Percentiles rank a stretch among this genome's conserved stretches.
Conservation (phyloP, 2,888 invertebrate genomes). For the Ariolimax columbianus region DNA sequence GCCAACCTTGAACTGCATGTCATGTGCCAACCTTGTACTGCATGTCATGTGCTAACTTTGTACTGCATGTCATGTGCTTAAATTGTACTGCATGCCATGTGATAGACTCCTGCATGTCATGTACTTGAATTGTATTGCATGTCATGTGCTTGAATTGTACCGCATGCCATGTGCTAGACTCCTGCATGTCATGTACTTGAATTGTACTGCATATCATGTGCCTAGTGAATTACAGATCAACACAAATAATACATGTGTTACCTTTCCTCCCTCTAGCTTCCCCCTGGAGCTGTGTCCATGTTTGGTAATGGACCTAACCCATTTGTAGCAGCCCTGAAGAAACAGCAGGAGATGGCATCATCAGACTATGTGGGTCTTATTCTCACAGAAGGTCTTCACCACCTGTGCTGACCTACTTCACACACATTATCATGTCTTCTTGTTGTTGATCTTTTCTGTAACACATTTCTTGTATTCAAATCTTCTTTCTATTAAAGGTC, state of each 20-base stretch:
- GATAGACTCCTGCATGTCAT: too few relatives aligned
- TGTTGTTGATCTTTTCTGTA: background rate
- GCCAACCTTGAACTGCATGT: background rate
- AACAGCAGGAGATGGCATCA: constrained; percentile 59
- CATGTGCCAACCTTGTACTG: background rate
- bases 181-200: too few relatives aligned
- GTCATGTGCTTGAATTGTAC: background rate
- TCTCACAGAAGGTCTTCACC: background rate
- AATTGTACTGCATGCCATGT: too few relatives aligned
- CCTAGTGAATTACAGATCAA: background rate
- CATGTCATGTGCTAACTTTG: background rate
- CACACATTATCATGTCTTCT: constrained; percentile 27
- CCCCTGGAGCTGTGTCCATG: constrained; percentile 76
- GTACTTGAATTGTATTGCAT: background rate
- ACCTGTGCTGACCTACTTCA: constrained; percentile 22
- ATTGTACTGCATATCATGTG: background rate
- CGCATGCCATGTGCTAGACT: background rate
- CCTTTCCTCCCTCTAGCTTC: constrained; percentile 60
- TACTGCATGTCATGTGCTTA: background rate
- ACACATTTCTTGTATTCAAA: too few relatives aligned
- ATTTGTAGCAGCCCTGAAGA: constrained; percentile 69
- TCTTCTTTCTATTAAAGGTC: too few relatives aligned
- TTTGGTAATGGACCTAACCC: constrained; percentile 74
- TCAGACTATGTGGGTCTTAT: constrained; percentile 61
- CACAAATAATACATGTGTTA: background rate